These are phyloP conservation scores for Smithornis capensis DNA, from an alignment of 2,113 vertebrate genomes.

Conservation along the genomic window DNA sequence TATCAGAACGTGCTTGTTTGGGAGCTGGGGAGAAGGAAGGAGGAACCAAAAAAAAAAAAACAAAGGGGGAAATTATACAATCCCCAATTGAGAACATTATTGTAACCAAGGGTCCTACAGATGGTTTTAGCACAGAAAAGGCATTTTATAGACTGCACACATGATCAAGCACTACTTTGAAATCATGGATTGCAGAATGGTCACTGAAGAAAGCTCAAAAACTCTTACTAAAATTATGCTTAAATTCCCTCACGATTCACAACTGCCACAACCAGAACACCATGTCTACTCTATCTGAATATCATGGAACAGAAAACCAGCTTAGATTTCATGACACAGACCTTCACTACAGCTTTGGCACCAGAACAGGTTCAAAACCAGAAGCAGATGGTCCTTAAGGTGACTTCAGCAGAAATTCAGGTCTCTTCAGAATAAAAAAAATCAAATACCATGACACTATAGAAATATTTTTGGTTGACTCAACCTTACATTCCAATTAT, in stretches of 20 bases:
- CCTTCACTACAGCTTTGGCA: background rate
- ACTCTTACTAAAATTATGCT: conserved; percentile 17
- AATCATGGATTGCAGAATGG: background rate
- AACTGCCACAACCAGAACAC: background rate
- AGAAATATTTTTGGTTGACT: background rate
- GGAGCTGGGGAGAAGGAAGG: background rate
- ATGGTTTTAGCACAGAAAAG: background rate
- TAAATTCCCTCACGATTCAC: background rate
- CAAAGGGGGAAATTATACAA: background rate
- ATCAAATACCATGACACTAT: background rate
- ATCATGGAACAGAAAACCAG: background rate
- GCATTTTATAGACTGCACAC: conserved; percentile 2
- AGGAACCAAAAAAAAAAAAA: background rate
- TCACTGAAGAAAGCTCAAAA: conserved; percentile 26
- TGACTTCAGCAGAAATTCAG: background rate
- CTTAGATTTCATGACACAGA: background rate
- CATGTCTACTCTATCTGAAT: background rate
- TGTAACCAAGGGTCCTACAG: background rate
- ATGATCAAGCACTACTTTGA: background rate
- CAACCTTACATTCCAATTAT: background rate
- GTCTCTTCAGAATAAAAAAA: background rate
- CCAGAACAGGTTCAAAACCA: background rate
- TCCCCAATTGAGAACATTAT: background rate
- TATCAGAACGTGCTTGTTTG: conserved; percentile 10
- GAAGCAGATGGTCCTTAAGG: background rate